Percentiles rank a stretch among this genome's conserved stretches.
phyloP scores from a whole-genome alignment of 2,797 vertebrate genomes.

The Rhadinocentrus ornatus region DNA sequence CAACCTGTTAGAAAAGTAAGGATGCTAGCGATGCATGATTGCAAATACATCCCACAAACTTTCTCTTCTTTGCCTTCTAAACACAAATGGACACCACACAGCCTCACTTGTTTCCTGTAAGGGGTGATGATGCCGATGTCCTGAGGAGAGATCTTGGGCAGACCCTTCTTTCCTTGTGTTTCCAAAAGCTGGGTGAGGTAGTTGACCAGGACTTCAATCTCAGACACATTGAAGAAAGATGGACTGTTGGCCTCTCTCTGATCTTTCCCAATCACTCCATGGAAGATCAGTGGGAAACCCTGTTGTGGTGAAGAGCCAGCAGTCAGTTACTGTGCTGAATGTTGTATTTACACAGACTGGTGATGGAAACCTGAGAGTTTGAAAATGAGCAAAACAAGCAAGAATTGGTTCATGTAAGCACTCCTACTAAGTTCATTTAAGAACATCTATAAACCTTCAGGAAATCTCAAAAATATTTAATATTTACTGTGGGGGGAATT shows the following conservation, averaged over 20 bases:
- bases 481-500: too few species aligned
- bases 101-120: constrained; percentile 93
- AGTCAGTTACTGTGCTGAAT: not conserved
- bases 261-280: constrained; percentile 91
- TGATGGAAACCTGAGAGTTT: not conserved
- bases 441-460: not conserved
- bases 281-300: constrained; percentile 94
- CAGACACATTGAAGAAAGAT: constrained; percentile 92
- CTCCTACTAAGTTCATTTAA: not conserved
- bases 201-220: constrained; percentile 85
- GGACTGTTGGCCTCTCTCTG: constrained; percentile 90
- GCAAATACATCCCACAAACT: not conserved
- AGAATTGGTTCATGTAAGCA: not conserved
- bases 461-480: too few species aligned
- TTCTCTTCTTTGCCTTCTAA: not conserved
- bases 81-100: not conserved
- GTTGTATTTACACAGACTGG: not conserved
- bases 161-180: constrained; percentile 83
- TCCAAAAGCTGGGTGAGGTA: constrained; percentile 88
- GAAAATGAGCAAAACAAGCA: not conserved
- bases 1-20: constrained; percentile 81
- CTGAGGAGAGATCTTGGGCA: constrained; percentile 80
- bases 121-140: constrained; percentile 92
- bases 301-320: constrained; percentile 48
- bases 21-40: not conserved